Evolutionary conservation across 1,140 invertebrate species (phyloP), one percentile per base, ranked within the genome.

Genomic region (Micrasema longulum): DNA sequence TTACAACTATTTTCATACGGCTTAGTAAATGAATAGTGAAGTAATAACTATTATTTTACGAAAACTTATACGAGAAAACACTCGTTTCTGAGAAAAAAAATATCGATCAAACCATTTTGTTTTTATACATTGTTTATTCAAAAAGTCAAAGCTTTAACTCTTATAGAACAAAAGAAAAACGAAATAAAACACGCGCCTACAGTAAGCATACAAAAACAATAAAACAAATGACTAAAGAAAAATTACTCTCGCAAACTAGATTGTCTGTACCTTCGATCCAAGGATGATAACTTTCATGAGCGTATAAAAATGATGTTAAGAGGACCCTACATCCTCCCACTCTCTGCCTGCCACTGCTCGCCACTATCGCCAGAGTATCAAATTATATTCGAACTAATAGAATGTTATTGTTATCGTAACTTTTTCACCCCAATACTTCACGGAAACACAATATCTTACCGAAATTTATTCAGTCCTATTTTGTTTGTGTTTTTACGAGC

Each of bases 361-460:
- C 26, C 38, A 38, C 12, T 4, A 31, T 22, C 0, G 55, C 35
- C 55, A 60, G 35, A 60, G 55, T 38, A 60, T 60, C 31, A 60
- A 60, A 41, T 41, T 36, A 60, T 60, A 41, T 60, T 60, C 38
- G 55, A 14, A 41, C 55, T 60, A 60, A 60, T 60, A 41, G 55
- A 60, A 60, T 60, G 16, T 60, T 60, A 60, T 60, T 60, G 55
- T 60, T 60, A 60, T 60, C 55, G 20, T 60, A 60, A 60, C 55
- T 60, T 60, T 60, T 22, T 60, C 31, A 38, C 36, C 20, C 55
- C 26, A 10, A 60, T 22, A 38, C 31, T 60, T 20, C 31, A 60
- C 55, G 31, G 35, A 60, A 60, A 38, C 16, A 20, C 36, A 60
- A 60, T 60, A 41, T 38, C 35, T 60, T 20, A 60, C 31, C 7